Base-by-base conservation (phyloP, 2,797 vertebrate genomes). In the Morus bassanus region DNA sequence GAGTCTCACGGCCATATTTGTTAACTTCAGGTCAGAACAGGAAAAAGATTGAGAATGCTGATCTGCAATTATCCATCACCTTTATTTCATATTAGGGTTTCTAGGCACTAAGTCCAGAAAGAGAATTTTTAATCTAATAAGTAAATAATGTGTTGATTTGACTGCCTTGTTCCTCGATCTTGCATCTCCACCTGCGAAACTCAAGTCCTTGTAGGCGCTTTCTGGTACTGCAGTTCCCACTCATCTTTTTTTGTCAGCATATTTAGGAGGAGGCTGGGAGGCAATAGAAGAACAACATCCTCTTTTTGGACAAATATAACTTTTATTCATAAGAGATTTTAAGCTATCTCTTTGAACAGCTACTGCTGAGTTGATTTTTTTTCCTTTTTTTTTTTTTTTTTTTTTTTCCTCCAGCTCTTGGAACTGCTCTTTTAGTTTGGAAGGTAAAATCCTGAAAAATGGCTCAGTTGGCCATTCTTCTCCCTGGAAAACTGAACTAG, bases 181-280 rank as follows among this genome's bases (percentile, higher is more conserved):
- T 79, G 43, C 43, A 54, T 86, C 76, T 86, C 46, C 56, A 94
- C 85, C 72, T 95, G 85, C 0, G 0, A 68, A 93, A 69, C 46
- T 60, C 80, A 54, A 35, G 46, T 95, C 92, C 79, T 86, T n/a
- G 65, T 60, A 82, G 91, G 64, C 87, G 57, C 77, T 89, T 90
- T 82, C 59, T 46, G 51, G 46, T 91, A 74, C 60, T 72, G 83
- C 89, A 83, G 43, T 85, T 80, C 51, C 69, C 39, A 45, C 78
- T 96, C 73, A 51, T 75, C 77, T 93, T 81, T 93, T 86, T 95
- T 94, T 95, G 79, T 97, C 91, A 96, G 95, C 93, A 77, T 85
- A 77, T 96, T 46, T 95, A 37, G 76, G 82, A 92, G 63, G 72
- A 93, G 90, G 51, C 95, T 96, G 74, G 77, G 63, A 96, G 94